Conservation (phyloP, 2,113 vertebrate species). For the Alaudala cheleensis region DNA sequence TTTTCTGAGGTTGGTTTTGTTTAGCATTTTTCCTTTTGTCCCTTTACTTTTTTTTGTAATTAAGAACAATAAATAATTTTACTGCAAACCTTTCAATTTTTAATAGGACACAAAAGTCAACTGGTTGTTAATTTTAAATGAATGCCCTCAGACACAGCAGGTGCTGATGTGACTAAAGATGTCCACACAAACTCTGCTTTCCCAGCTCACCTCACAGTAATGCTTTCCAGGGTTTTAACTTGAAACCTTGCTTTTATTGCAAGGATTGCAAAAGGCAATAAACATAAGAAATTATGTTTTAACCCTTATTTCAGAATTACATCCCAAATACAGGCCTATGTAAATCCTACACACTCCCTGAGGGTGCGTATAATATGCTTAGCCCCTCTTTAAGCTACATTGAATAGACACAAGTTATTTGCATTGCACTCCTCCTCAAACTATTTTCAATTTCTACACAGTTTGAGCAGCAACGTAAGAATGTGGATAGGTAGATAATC, state of each 20-base stretch:
- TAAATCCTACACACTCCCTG: fast-evolving
- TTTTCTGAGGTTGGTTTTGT: neutral
- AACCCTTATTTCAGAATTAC: neutral
- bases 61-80: neutral
- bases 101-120: neutral
- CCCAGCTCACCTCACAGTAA: neutral
- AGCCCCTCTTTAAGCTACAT: neutral
- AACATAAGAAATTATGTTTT: neutral
- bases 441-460: neutral
- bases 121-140: neutral
- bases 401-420: neutral
- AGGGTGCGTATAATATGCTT: neutral
- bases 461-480: fast-evolving
- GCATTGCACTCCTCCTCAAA: neutral
- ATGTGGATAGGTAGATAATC: neutral
- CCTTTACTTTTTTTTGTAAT: neutral
- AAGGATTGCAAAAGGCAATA: neutral
- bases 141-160: fast-evolving
- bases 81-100: neutral
- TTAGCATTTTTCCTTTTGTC: neutral
- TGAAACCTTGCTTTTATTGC: neutral
- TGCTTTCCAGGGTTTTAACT: neutral
- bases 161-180: neutral
- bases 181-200: neutral
- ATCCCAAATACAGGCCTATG: neutral